phyloP scores from a whole-genome alignment of 1,140 invertebrate genomes.

The Drosophila willistoni region DNA sequence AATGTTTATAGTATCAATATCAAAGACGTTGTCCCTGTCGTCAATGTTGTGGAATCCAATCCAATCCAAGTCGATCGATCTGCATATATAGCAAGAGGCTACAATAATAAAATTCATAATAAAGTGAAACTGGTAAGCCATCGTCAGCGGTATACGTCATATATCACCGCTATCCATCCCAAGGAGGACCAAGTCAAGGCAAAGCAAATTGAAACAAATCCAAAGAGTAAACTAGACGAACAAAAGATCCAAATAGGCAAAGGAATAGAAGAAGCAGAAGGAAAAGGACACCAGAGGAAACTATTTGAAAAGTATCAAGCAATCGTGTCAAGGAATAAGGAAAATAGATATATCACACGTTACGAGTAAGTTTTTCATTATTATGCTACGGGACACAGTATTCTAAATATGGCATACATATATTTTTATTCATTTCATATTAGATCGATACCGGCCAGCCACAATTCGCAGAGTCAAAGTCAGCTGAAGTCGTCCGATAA shows the following conservation, averaged over 20 bases:
- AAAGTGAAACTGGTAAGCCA: neutral
- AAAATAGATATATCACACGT: neutral
- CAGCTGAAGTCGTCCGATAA: neutral
- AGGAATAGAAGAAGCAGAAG: neutral
- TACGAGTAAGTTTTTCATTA: neutral
- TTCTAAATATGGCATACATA: neutral
- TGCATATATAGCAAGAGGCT: neutral
- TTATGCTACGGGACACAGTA: no score
- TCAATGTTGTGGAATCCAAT: neutral
- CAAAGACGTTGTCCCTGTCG: neutral
- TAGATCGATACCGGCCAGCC: neutral
- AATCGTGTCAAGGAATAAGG: neutral
- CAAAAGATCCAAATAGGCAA: neutral
- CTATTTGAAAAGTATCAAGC: neutral
- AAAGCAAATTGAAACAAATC: slow-evolving; percentile 1
- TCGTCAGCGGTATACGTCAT: no score
- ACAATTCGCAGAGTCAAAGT: neutral
- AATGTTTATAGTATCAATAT: neutral
- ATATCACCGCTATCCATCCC: no score
- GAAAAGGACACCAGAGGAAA: no score
- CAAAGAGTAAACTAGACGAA: slow-evolving; percentile 9
- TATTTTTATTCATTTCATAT: neutral
- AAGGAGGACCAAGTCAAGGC: neutral
- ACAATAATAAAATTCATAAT: no score
- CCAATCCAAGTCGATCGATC: neutral